A percentile compares a stretch with the other conserved stretches of the same genome.
Evolutionary conservation across 2,797 vertebrate species (phyloP).

Genomic region (Diplodus puntazzo): DNA sequence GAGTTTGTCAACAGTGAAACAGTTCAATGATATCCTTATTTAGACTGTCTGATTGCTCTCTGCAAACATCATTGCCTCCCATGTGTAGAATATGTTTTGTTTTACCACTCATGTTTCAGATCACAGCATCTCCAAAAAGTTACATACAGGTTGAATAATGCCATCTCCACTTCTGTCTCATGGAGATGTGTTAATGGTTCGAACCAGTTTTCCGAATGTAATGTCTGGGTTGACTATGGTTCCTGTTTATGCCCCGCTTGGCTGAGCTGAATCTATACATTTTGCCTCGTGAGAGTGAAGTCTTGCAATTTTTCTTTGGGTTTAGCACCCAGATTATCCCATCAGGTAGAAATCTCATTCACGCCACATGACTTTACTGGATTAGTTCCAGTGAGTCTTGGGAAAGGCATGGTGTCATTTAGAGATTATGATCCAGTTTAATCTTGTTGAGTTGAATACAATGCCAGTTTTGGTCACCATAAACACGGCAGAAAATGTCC

Average conservation of each 20-base stretch:
- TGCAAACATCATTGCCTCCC: neutral
- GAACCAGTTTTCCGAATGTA: neutral
- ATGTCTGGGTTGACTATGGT: neutral
- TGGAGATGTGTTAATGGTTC: neutral
- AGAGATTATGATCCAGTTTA: neutral
- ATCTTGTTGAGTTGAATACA: too few species aligned
- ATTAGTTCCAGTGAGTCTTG: neutral
- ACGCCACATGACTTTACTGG: neutral
- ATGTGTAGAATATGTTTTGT: neutral
- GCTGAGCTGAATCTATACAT: slow-evolving; percentile 3
- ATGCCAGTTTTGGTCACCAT: too few species aligned
- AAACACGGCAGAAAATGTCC: too few species aligned
- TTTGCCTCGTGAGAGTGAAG: neutral
- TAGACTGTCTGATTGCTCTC: neutral
- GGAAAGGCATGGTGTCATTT: neutral
- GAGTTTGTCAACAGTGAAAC: neutral
- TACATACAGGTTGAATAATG: neutral
- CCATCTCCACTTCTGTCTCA: neutral
- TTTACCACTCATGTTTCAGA: neutral
- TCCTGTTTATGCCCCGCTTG: neutral
- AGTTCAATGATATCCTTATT: neutral
- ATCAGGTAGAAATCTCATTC: neutral
- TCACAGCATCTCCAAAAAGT: neutral
- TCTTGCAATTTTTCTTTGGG: neutral
- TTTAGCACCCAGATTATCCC: neutral